Percentiles rank a stretch among this genome's conserved stretches.
These are phyloP conservation scores for Archips crataeganus DNA, from an alignment of 2,888 invertebrate species.

Conservation along the genomic window DNA sequence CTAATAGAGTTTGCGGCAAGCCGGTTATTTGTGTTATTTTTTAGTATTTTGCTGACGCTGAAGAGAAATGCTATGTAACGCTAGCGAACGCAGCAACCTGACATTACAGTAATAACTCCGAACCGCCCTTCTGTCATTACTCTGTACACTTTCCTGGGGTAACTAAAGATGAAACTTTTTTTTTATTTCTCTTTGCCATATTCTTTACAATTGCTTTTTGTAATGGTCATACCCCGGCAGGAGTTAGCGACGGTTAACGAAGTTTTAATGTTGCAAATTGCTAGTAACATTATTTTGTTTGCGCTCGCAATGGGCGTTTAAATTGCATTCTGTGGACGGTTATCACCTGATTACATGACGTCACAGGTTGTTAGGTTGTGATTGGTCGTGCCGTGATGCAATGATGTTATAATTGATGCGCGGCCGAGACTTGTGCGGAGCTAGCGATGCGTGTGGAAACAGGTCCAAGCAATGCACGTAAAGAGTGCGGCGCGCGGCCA, in stretches of 20 bases:
- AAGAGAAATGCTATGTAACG: constrained; percentile 80
- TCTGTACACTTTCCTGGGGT: constrained; percentile 76
- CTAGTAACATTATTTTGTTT: constrained; percentile 44
- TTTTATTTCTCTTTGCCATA: constrained; percentile 64
- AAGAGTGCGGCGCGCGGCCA: constrained; percentile 43
- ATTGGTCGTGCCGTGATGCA: constrained; percentile 35
- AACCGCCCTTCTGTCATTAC: constrained; percentile 82
- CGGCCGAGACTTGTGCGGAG: constrained; percentile 44
- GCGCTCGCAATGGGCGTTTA: constrained; percentile 47
- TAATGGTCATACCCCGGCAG: constrained; percentile 46
- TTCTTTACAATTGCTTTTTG: constrained; percentile 66
- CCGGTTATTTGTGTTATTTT: constrained; percentile 81
- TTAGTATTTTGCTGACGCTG: constrained; percentile 70
- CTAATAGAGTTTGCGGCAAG: constrained; percentile 84
- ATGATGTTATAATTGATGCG: constrained; percentile 49
- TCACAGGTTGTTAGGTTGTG: constrained; percentile 27
- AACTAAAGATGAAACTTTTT: constrained; percentile 66
- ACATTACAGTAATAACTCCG: constrained; percentile 81
- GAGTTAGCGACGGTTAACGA: constrained; percentile 48
- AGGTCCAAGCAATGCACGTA: constrained; percentile 51
- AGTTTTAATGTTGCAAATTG: constrained; percentile 51
- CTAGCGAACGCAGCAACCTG: constrained; percentile 79
- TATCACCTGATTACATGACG: constrained; percentile 43
- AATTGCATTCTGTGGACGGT: constrained; percentile 25
- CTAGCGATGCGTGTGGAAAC: constrained; percentile 59